Evolutionary conservation across 1,140 invertebrate species (phyloP).

Genomic region (Trachelipus rathkii): DNA sequence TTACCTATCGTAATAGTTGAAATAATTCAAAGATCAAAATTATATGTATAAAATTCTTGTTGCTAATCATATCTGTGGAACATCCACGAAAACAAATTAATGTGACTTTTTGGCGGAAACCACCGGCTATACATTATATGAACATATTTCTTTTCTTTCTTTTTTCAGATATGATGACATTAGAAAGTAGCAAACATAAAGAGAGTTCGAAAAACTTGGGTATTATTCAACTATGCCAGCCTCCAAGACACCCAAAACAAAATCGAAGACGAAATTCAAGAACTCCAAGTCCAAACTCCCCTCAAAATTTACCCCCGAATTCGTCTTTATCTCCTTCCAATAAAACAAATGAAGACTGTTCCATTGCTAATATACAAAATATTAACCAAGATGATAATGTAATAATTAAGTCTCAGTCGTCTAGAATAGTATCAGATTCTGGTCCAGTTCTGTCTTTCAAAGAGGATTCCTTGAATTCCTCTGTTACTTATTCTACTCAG

Average conservation of each 20-base stretch:
- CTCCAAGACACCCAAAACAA: neutral
- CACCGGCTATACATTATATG: neutral
- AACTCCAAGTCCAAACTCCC: neutral
- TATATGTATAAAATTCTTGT: no score
- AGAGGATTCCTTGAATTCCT: neutral
- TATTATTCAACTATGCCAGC: neutral
- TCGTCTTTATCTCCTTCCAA: neutral
- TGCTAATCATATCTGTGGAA: no score
- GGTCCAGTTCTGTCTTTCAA: constrained; percentile 1
- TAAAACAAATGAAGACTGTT: neutral
- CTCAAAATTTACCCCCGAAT: neutral
- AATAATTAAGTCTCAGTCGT: neutral
- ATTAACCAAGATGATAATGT: neutral
- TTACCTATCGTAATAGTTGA: no score
- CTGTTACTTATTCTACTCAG: neutral
- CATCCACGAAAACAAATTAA: no score
- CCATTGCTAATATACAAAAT: neutral
- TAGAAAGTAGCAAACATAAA: neutral
- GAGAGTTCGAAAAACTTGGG: neutral
- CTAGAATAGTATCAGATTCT: neutral
- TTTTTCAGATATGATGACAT: neutral
- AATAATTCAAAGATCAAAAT: no score
- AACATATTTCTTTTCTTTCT: neutral
- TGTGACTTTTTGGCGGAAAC: no score
- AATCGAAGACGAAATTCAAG: neutral